These are phyloP conservation scores for Incurvaria masculella DNA, from an alignment of 2,888 invertebrate genomes.

Conservation along the genomic window DNA sequence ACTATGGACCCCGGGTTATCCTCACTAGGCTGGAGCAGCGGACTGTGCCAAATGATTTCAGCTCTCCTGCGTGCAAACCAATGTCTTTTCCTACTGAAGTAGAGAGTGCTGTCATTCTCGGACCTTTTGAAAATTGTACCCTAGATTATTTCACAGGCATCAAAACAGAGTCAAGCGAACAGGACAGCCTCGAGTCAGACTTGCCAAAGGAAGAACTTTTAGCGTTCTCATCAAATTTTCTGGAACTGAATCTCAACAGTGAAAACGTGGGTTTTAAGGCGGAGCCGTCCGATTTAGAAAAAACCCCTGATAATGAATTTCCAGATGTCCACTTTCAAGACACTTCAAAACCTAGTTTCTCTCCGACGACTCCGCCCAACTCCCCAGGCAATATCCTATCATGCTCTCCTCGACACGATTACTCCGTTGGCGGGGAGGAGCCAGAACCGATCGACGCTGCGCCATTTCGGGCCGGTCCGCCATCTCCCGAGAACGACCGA, in stretches of 20 bases:
- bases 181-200: conserved; percentile 27
- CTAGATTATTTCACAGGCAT: conserved; percentile 48
- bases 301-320: background rate
- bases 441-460: conserved; percentile 1
- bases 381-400: conserved; percentile 42
- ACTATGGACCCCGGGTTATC: conserved; percentile 24
- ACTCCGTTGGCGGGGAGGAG: conserved; percentile 22
- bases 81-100: conserved; percentile 46
- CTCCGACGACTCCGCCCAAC: conserved; percentile 44
- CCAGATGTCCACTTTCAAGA: background rate
- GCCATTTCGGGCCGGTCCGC: no score
- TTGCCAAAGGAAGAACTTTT: conserved; percentile 46
- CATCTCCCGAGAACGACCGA: background rate
- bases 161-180: conserved; percentile 33
- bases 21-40: conserved; percentile 33
- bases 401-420: conserved; percentile 38
- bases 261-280: background rate
- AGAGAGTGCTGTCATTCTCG: conserved; percentile 55
- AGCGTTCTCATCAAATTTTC: conserved; percentile 54
- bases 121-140: conserved; percentile 56
- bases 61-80: conserved; percentile 46
- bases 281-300: background rate
- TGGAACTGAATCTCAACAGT: conserved; percentile 44
- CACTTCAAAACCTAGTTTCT: conserved; percentile 17
- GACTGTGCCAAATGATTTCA: conserved; percentile 31